These are phyloP conservation scores for Orientallactaga bullata DNA, from an alignment of 2,113 vertebrate genomes.

Conservation along the genomic window DNA sequence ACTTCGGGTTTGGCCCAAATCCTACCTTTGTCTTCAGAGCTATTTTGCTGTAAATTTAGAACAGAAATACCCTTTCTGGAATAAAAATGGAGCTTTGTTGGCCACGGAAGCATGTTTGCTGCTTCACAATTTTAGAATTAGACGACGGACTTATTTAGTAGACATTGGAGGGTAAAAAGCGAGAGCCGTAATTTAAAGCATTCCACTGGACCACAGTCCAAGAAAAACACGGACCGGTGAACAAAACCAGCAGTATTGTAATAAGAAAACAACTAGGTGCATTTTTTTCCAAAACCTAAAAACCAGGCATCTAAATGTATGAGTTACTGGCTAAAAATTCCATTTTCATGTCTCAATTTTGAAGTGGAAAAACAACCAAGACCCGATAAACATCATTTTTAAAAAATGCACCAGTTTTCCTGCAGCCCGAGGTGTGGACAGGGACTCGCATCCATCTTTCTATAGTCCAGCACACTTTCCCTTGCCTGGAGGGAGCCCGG, in stretches of 20 bases:
- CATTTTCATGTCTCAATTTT: constrained; percentile 85
- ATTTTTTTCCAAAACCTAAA: constrained; percentile 90
- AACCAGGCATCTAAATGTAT: constrained; percentile 87
- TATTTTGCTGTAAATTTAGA: constrained; percentile 89
- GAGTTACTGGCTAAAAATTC: constrained; percentile 87
- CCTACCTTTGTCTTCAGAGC: constrained; percentile 87
- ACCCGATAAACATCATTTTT: constrained; percentile 79
- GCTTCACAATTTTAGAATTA: constrained; percentile 90
- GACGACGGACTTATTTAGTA: constrained; percentile 90
- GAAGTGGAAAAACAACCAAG: constrained; percentile 75
- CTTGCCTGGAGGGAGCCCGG: constrained; percentile 53
- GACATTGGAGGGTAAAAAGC: constrained; percentile 88
- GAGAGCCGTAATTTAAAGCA: constrained; percentile 90
- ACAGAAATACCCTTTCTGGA: constrained; percentile 86
- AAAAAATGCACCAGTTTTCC: constrained; percentile 53
- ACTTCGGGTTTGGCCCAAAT: constrained; percentile 85
- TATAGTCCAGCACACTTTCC: constrained; percentile 61
- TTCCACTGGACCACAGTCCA: constrained; percentile 88
- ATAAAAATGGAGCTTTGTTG: constrained; percentile 88
- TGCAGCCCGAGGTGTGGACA: constrained; percentile 72
- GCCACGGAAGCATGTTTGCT: constrained; percentile 87
- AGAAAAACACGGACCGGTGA: constrained; percentile 90
- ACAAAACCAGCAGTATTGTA: constrained; percentile 91
- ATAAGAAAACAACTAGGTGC: constrained; percentile 91
- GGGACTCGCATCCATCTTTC: constrained; percentile 50